These are phyloP conservation scores for Microtus ochrogaster DNA, from an alignment of 2,113 vertebrate species.

Conservation along the genomic window DNA sequence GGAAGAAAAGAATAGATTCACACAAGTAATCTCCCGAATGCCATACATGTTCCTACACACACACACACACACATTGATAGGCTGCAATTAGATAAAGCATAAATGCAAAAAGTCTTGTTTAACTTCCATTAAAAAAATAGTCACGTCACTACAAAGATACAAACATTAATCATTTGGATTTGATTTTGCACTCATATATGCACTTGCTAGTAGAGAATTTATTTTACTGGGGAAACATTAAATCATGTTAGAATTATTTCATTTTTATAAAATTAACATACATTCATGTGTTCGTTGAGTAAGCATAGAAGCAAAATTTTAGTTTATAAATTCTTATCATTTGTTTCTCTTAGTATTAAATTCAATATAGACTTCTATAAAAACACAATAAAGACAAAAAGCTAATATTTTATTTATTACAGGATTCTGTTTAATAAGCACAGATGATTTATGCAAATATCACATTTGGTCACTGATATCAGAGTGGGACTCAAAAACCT, in stretches of 20 bases:
- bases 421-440: neutral
- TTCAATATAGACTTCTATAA: neutral
- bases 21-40: neutral
- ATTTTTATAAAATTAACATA: neutral
- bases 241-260: neutral
- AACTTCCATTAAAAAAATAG: slow-evolving; percentile 15
- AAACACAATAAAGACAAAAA: neutral
- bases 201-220: neutral
- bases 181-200: neutral
- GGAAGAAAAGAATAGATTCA: neutral
- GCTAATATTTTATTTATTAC: neutral
- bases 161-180: neutral
- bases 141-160: neutral
- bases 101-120: neutral
- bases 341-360: neutral
- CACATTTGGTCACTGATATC: neutral
- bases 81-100: neutral
- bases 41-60: neutral
- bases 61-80: neutral
- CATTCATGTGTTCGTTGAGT: neutral
- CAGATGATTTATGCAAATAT: neutral
- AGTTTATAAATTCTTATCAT: neutral
- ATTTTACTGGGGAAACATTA: neutral
- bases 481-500: neutral
- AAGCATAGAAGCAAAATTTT: neutral